Conservation (phyloP, 2,113 vertebrate genomes). For the Solea senegalensis region DNA sequence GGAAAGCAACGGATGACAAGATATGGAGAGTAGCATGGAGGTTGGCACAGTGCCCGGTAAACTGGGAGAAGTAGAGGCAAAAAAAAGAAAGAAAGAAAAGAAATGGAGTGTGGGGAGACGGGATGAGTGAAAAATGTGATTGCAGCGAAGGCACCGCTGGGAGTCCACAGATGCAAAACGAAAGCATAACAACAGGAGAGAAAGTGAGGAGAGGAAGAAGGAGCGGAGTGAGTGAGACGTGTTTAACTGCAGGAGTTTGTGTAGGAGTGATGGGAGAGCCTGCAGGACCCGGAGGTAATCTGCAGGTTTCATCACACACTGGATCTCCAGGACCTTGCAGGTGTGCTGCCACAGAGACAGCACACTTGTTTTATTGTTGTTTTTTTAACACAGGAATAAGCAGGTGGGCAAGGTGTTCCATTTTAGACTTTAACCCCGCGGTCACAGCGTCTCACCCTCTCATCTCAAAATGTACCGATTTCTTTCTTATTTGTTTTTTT, state of each 20-base stretch:
- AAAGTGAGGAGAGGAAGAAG: slow-evolving; percentile 29
- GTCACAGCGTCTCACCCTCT: slow-evolving; percentile 25
- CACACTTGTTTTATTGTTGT: slow-evolving; percentile 33
- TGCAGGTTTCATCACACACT: slow-evolving; percentile 52
- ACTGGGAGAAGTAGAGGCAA: not conserved
- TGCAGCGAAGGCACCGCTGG: slow-evolving; percentile 21
- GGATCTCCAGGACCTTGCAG: slow-evolving; percentile 55
- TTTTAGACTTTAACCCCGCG: slow-evolving; percentile 15
- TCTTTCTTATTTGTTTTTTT: too few species aligned
- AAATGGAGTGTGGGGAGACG: slow-evolving; percentile 42
- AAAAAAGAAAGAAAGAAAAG: too few species aligned
- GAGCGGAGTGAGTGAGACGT: slow-evolving; percentile 47
- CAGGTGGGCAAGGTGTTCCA: slow-evolving; percentile 6
- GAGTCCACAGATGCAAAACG: slow-evolving; percentile 55
- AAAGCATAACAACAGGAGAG: slow-evolving; percentile 61
- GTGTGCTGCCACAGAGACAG: slow-evolving; percentile 42
- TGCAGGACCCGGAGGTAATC: slow-evolving; percentile 57
- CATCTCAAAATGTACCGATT: slow-evolving; percentile 32
- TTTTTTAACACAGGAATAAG: slow-evolving; percentile 17
- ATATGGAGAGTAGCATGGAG: slow-evolving; percentile 25
- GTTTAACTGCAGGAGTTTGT: slow-evolving; percentile 62
- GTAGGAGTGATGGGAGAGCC: slow-evolving; percentile 65
- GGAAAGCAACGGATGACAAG: not conserved
- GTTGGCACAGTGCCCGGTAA: slow-evolving; percentile 50
- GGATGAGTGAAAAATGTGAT: slow-evolving; percentile 40